A percentile compares a stretch with the other conserved stretches of the same genome.
Evolutionary conservation across 35 echinoderm and acorn worm genomes (phyloP).

Genomic region (Ptychodera flava): DNA sequence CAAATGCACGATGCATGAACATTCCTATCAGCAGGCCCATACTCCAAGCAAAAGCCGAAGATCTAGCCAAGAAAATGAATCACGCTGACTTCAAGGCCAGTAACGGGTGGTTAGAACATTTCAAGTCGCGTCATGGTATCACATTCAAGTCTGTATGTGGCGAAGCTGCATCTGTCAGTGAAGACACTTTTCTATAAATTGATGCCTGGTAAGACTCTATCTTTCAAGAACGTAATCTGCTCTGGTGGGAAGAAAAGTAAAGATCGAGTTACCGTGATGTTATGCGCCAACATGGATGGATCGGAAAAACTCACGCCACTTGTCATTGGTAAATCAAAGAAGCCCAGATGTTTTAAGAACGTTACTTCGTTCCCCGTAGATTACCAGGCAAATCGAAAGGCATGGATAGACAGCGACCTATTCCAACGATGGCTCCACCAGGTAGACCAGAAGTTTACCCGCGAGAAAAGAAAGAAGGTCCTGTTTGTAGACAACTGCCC

Average conservation of each 20-base stretch:
- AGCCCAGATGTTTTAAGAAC: constrained; percentile 15
- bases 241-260: constrained; percentile 25
- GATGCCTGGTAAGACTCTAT: no score
- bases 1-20: not conserved
- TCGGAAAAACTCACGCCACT: constrained; percentile 21
- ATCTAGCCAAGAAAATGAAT: not conserved
- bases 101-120: no score
- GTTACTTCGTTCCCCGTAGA: not conserved
- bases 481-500: constrained; percentile 27
- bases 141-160: no score
- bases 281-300: constrained; percentile 36
- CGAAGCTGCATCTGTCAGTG: no score
- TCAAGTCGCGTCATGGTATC: no score
- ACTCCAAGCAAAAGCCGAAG: constrained; percentile 8
- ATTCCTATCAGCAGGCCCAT: constrained; percentile 6
- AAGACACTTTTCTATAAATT: no score
- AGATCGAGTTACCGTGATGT: constrained; percentile 7
- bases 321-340: no score
- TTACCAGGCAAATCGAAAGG: constrained; percentile 6
- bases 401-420: constrained; percentile 10
- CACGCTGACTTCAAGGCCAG: no score
- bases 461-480: not conserved
- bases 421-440: constrained; percentile 4
- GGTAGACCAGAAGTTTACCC: constrained; percentile 3
- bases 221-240: no score